phyloP scores from a whole-genome alignment of 2,113 vertebrate species.

The Murina feae region DNA sequence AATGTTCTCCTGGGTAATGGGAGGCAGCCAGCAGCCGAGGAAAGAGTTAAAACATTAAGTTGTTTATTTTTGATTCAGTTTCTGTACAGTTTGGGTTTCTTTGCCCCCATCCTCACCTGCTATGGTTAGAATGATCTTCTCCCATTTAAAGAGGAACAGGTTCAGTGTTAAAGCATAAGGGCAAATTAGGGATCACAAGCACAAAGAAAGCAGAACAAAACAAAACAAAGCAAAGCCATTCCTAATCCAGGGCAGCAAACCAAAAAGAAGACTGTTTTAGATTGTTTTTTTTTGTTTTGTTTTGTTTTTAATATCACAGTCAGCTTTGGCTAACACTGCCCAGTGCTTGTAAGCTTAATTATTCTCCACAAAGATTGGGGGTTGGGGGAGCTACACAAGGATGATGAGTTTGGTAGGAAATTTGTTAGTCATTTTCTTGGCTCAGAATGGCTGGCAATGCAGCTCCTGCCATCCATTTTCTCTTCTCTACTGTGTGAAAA shows the following conservation, averaged over 20 bases:
- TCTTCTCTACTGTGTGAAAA: conserved; percentile 7
- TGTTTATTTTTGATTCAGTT: conserved; percentile 36
- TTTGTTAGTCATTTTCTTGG: conserved; percentile 8
- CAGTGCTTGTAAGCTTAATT: conserved; percentile 34
- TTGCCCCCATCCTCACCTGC: neutral
- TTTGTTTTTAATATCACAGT: no score
- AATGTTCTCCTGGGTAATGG: neutral
- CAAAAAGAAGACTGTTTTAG: conserved; percentile 27
- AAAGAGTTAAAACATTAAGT: conserved; percentile 53
- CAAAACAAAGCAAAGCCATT: conserved; percentile 40
- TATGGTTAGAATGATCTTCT: conserved; percentile 5
- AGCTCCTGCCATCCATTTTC: neutral
- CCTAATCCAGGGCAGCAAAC: neutral
- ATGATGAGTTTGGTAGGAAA: neutral
- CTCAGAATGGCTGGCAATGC: neutral
- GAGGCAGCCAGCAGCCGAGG: neutral
- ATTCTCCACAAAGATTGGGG: neutral
- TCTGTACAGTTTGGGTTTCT: neutral
- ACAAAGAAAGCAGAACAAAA: conserved; percentile 37
- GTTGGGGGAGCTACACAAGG: neutral
- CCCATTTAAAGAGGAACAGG: conserved; percentile 19
- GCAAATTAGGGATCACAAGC: conserved; percentile 51
- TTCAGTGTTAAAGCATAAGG: conserved; percentile 22
- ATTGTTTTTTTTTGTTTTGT: conserved; percentile 21
- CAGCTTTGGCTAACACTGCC: neutral